Conservation (phyloP, 2,113 vertebrate genomes). For the Thomomys bottae region DNA sequence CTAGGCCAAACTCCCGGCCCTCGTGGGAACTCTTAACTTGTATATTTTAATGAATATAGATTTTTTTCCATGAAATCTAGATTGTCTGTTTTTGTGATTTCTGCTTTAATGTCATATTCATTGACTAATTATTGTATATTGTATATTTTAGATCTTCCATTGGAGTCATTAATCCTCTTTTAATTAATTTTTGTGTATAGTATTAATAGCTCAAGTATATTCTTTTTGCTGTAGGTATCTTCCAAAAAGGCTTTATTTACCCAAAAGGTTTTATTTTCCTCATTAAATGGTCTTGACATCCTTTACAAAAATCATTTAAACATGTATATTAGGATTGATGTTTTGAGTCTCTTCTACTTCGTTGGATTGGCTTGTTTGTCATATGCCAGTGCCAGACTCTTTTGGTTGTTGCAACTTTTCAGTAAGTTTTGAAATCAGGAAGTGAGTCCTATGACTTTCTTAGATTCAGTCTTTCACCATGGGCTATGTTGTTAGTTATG, state of each 20-base stretch:
- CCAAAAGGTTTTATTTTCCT: not conserved
- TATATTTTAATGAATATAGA: too few species aligned
- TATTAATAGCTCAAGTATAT: not conserved
- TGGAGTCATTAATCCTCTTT: conserved; percentile 2
- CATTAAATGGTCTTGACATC: not conserved
- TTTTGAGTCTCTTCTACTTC: not conserved
- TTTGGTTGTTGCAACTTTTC: not conserved
- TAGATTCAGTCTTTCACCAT: not conserved
- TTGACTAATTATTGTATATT: not conserved
- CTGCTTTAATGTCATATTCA: not conserved
- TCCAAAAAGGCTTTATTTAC: not conserved
- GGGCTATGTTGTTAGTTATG: not conserved
- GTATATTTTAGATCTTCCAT: not conserved
- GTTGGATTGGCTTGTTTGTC: not conserved
- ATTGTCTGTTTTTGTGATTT: not conserved
- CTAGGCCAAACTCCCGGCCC: too few species aligned
- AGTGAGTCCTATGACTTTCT: not conserved
- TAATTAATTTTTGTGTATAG: not conserved
- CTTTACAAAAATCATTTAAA: not conserved
- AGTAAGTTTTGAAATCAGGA: not conserved
- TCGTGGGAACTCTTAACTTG: too few species aligned
- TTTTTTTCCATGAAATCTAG: not conserved
- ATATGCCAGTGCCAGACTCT: not conserved
- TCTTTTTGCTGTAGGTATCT: not conserved
- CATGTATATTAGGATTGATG: not conserved